Base-by-base conservation (phyloP, 2,113 vertebrate genomes). In the Gavialis gangeticus region DNA sequence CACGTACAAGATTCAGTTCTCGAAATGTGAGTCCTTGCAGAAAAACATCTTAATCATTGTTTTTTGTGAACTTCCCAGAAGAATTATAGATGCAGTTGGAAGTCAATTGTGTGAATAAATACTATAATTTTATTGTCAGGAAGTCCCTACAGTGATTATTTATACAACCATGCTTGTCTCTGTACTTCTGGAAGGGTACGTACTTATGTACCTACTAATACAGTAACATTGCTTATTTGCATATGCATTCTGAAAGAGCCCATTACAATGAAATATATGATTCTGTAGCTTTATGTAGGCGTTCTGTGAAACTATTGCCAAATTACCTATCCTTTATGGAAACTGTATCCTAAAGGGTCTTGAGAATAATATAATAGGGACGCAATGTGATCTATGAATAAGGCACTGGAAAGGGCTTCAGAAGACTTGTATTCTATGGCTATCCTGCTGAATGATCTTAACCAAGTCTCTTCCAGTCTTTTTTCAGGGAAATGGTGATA, bases 171-270 rank as follows among this genome's bases (percentile, higher is more conserved):
- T 77, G n/a, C 46, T 75, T 59, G 89, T 12, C 24, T 34, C 21
- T 56, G 4, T 92, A 60, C 66, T 84, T 79, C 24, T 90, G 37
- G 92, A 17, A n/a, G 16, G 21, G n/a, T 6, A 2, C 90, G 2
- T 69, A 59, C 93, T 75, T 62, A 34, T 37, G 82, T 75, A 77
- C 76, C 21, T 64, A 71, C 69, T 80, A 89, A 91, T 71, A 30
- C 46, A 62, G 9, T 73, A 73, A 37, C 15, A 58, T 62, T 92
- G 75, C 27, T 15, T 27, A 56, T 93, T 93, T 91, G 79, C 30
- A 5, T 79, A 46, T 67, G 85, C 54, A 59, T 91, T 91, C 93
- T 79, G 83, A 89, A 92, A 94, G 27, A 84, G 28, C 75, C 83
- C 11, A 55, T 58, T 67, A 77, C 34, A 94, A 66, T 79, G 14